These are phyloP conservation scores for Caenorhabditis uteleia DNA, from an alignment of 2,888 invertebrate genomes.

Conservation along the genomic window DNA sequence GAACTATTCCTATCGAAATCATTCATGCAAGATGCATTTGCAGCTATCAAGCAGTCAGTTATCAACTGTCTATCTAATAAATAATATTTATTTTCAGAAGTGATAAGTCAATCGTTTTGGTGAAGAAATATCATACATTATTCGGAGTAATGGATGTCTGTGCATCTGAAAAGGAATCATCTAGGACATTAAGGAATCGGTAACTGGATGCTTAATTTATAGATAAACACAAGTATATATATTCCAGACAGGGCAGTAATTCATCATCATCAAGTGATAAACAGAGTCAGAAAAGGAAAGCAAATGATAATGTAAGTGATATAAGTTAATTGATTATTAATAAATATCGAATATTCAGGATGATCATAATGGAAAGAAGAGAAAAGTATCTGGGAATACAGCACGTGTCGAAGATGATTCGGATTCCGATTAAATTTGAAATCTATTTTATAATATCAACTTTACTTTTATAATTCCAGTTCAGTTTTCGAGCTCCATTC, in stretches of 20 bases:
- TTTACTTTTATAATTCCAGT: too few relatives aligned
- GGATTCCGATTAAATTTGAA: slow-evolving; percentile 15
- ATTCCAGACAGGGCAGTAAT: slow-evolving; percentile 18
- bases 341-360: slow-evolving; percentile 11
- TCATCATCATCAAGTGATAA: slow-evolving; percentile 1
- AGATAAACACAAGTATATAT: too few relatives aligned
- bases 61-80: neutral
- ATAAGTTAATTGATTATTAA: neutral
- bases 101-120: slow-evolving; percentile 39
- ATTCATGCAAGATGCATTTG: slow-evolving; percentile 44
- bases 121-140: slow-evolving; percentile 41
- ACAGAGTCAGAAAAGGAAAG: slow-evolving; percentile 11
- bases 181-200: slow-evolving; percentile 43
- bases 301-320: slow-evolving; percentile 10
- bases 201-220: neutral
- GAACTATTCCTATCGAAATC: slow-evolving; percentile 44
- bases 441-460: too few relatives aligned
- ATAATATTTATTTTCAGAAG: slow-evolving; percentile 20
- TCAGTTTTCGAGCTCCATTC: too few relatives aligned
- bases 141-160: slow-evolving; percentile 45
- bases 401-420: slow-evolving; percentile 21
- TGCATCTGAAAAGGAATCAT: slow-evolving; percentile 18
- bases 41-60: slow-evolving; percentile 29
- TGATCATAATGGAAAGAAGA: slow-evolving; percentile 18
- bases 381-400: slow-evolving; percentile 10